Conservation (phyloP, 2,888 invertebrate species). For the Drosophila phalerata region DNA sequence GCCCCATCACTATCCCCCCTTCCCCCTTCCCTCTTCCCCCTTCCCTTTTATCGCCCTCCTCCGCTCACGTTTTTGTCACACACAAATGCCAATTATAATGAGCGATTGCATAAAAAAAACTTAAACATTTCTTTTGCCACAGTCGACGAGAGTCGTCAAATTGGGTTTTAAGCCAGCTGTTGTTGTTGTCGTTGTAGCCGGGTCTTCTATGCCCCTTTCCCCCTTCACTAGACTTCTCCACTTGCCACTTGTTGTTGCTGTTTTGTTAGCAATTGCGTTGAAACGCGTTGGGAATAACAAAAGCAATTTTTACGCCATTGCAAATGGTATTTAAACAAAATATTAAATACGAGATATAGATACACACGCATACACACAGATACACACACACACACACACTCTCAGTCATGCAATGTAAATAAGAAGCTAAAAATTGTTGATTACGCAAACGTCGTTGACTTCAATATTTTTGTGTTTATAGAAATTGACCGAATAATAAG, state of each 20-base stretch:
- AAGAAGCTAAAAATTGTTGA: constrained; percentile 70
- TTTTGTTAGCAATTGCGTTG: constrained; percentile 46
- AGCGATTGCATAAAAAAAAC: constrained; percentile 75
- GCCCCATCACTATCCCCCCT: constrained; percentile 1
- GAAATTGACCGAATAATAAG: constrained; percentile 34
- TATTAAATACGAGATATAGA: constrained; percentile 58
- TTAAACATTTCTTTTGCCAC: constrained; percentile 58
- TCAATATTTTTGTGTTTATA: constrained; percentile 26
- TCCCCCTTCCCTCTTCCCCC: background rate
- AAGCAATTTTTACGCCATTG: constrained; percentile 61
- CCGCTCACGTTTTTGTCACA: constrained; percentile 62
- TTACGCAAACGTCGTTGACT: constrained; percentile 71
- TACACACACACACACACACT: constrained; percentile 9
- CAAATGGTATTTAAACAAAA: constrained; percentile 73
- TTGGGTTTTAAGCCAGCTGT: constrained; percentile 58
- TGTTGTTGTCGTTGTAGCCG: constrained; percentile 38
- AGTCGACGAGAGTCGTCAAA: constrained; percentile 37
- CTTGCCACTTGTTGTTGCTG: constrained; percentile 8
- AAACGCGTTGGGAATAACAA: constrained; percentile 72
- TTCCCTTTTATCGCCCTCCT: background rate
- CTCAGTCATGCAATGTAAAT: constrained; percentile 55
- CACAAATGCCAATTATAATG: constrained; percentile 78
- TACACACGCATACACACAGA: constrained; percentile 21
- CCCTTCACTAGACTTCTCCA: background rate
- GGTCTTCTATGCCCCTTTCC: constrained; percentile 30